Evolutionary conservation across 2,888 invertebrate species (phyloP).

Genomic region (Hypomecis punctinalis): DNA sequence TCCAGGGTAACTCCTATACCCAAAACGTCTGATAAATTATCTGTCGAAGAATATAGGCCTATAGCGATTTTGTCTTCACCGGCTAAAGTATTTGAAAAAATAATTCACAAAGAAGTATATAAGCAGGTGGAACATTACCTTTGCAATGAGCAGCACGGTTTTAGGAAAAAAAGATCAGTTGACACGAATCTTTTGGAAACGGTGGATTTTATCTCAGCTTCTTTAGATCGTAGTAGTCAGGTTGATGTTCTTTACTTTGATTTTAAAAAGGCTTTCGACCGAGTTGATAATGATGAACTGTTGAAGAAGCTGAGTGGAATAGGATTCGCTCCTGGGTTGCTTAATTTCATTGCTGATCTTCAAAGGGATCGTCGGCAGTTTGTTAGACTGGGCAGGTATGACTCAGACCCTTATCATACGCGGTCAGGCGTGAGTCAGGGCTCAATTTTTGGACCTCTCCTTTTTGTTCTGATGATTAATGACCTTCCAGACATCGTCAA

Average conservation of each 20-base stretch:
- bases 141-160: slow-evolving; percentile 16
- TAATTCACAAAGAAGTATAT: background rate
- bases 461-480: background rate
- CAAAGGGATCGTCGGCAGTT: slow-evolving; percentile 8
- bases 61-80: slow-evolving; percentile 6
- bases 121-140: background rate
- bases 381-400: slow-evolving; percentile 6
- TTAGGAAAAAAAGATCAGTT: slow-evolving; percentile 2
- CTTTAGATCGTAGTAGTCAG: background rate
- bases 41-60: background rate
- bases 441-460: background rate
- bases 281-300: slow-evolving; percentile 11
- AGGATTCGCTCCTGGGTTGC: slow-evolving; percentile 6
- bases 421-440: slow-evolving; percentile 15
- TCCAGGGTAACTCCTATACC: slow-evolving; percentile 9
- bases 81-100: slow-evolving; percentile 10
- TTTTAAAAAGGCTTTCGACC: background rate
- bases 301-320: background rate
- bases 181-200: background rate
- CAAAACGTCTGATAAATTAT: slow-evolving; percentile 1
- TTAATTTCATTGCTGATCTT: slow-evolving; percentile 1
- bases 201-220: background rate
- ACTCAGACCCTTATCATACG: slow-evolving; percentile 12
- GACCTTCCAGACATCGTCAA: background rate
- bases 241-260: slow-evolving; percentile 5